These are phyloP conservation scores for Ommatoiulus sabulosus DNA, from an alignment of 2,888 invertebrate species.

Conservation along the genomic window DNA sequence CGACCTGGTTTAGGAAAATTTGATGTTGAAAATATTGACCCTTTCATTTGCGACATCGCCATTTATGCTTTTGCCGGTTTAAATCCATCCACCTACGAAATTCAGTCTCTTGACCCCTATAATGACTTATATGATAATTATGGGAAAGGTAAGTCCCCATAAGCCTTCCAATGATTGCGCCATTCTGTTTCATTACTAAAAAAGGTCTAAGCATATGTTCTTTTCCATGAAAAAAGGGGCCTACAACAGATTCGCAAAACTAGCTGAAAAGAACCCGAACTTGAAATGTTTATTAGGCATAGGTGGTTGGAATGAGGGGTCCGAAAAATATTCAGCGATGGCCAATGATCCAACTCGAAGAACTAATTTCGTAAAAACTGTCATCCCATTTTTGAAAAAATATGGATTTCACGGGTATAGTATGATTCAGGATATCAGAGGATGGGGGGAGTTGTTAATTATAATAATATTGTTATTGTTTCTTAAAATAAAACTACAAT, in stretches of 20 bases:
- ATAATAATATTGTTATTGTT: background rate
- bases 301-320: constrained; percentile 72
- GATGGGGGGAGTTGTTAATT: background rate
- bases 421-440: no score
- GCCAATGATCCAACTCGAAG: constrained; percentile 68
- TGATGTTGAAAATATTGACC: constrained; percentile 76
- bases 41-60: constrained; percentile 79
- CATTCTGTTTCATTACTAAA: background rate
- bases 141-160: constrained; percentile 69
- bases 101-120: constrained; percentile 65
- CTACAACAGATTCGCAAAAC: constrained; percentile 65
- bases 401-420: constrained; percentile 72
- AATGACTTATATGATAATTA: constrained; percentile 76
- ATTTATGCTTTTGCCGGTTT: constrained; percentile 82
- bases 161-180: background rate
- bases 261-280: constrained; percentile 65
- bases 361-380: constrained; percentile 72
- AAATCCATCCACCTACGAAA: constrained; percentile 68
- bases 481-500: background rate
- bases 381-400: constrained; percentile 71
- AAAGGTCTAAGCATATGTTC: background rate
- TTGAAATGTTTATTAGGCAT: constrained; percentile 67
- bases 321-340: constrained; percentile 66
- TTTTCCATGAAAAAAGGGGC: constrained; percentile 63
- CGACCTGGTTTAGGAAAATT: constrained; percentile 76